These are phyloP conservation scores for Parazoanthus darwini DNA, from an alignment of 92 coral and sea anemone species.

Conservation along the genomic window DNA sequence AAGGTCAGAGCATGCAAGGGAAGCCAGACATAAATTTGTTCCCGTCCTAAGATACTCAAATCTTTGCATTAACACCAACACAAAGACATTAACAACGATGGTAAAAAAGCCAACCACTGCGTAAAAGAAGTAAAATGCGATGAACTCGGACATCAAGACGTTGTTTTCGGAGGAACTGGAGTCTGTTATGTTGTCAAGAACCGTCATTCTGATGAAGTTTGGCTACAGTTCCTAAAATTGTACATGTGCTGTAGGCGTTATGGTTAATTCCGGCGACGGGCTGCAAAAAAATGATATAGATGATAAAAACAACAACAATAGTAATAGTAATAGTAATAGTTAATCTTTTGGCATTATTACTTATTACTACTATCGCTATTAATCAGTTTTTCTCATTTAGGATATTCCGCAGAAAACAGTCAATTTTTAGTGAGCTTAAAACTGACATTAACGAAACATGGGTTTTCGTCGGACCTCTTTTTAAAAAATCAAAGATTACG, in stretches of 20 bases:
- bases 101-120: not conserved
- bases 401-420: too few species aligned
- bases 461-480: too few species aligned
- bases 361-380: too few species aligned
- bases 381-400: too few species aligned
- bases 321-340: too few species aligned
- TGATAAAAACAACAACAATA: too few species aligned
- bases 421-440: too few species aligned
- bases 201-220: not conserved
- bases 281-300: not conserved
- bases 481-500: too few species aligned
- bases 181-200: constrained; percentile 6
- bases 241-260: too few species aligned
- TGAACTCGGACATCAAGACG: not conserved
- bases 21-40: constrained; percentile 8
- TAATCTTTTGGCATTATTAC: too few species aligned
- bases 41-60: not conserved
- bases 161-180: not conserved
- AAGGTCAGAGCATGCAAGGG: not conserved
- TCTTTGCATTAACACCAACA: not conserved
- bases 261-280: not conserved
- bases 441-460: too few species aligned
- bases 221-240: not conserved
- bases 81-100: not conserved
- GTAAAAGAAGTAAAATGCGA: constrained; percentile 13